A percentile compares a stretch with the other conserved stretches of the same genome.
Evolutionary conservation across 2,113 vertebrate species (phyloP).

Genomic region (Meriones unguiculatus): DNA sequence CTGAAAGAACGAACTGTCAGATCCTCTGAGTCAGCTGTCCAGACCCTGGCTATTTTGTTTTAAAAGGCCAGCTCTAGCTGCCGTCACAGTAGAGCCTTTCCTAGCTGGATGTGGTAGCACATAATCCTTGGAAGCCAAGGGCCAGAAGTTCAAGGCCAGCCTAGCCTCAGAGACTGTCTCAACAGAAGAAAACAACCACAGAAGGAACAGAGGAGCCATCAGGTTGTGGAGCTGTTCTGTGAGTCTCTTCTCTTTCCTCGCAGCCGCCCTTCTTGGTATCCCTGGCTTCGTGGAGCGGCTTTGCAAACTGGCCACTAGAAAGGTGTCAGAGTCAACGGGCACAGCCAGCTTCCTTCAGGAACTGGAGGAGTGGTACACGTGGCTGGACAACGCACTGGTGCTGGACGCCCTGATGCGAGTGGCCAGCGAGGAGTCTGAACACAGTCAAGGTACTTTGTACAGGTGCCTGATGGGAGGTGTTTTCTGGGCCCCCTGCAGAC

Average conservation of each 20-base stretch:
- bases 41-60: neutral
- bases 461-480: neutral
- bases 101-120: no score
- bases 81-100: neutral
- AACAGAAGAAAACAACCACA: neutral
- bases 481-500: neutral
- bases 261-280: conserved; percentile 97
- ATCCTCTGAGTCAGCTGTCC: neutral
- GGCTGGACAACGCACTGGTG: conserved; percentile 97
- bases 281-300: conserved; percentile 97
- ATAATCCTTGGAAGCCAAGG: neutral
- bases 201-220: neutral
- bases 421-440: conserved; percentile 96
- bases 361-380: conserved; percentile 98
- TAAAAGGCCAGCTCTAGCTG: neutral
- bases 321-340: conserved; percentile 96
- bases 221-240: conserved; percentile 11
- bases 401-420: conserved; percentile 98
- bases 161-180: neutral
- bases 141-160: neutral
- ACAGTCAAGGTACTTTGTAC: conserved; percentile 92
- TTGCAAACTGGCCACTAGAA: conserved; percentile 96
- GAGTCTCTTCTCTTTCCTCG: neutral
- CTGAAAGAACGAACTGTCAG: neutral
- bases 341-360: conserved; percentile 96